Percentiles rank a stretch among this genome's conserved stretches.
Conservation (phyloP, 2,888 invertebrate genomes). For the Mylabris sibirica region DNA sequence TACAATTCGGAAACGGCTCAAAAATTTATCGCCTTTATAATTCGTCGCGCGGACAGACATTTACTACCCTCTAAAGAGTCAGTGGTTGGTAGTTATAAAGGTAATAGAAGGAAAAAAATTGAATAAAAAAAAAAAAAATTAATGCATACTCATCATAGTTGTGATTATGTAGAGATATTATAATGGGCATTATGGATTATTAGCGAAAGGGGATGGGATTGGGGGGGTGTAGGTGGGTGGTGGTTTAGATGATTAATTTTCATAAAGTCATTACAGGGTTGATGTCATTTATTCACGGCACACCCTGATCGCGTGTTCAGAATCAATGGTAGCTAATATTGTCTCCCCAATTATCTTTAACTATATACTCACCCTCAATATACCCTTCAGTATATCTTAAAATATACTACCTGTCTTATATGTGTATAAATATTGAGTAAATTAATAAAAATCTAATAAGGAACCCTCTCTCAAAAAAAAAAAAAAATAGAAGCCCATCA, state of each 20-base stretch:
- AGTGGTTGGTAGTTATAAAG: background rate
- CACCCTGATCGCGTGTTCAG: conserved; percentile 53
- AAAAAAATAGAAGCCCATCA: background rate
- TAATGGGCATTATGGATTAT: conserved; percentile 47
- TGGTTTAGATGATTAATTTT: conserved; percentile 50
- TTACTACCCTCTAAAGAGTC: background rate
- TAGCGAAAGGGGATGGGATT: conserved; percentile 38
- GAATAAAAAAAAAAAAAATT: too few species aligned
- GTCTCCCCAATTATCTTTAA: conserved; percentile 48
- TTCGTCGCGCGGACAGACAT: conserved; percentile 29
- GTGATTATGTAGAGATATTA: conserved; percentile 8
- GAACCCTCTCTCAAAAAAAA: too few species aligned
- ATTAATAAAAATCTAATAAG: background rate
- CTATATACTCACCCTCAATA: background rate
- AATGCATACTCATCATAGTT: conserved; percentile 17
- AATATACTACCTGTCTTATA: background rate
- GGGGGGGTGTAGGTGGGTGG: background rate
- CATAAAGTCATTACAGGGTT: conserved; percentile 52
- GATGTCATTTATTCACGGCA: conserved; percentile 51
- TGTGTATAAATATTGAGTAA: background rate
- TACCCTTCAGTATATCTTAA: background rate
- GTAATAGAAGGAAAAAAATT: conserved; percentile 1
- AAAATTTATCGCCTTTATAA: conserved; percentile 55
- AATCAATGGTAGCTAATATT: conserved; percentile 55
- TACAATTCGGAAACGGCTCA: conserved; percentile 55